These are phyloP conservation scores for Champsocephalus gunnari DNA, from an alignment of 2,797 vertebrate genomes.

Conservation along the genomic window DNA sequence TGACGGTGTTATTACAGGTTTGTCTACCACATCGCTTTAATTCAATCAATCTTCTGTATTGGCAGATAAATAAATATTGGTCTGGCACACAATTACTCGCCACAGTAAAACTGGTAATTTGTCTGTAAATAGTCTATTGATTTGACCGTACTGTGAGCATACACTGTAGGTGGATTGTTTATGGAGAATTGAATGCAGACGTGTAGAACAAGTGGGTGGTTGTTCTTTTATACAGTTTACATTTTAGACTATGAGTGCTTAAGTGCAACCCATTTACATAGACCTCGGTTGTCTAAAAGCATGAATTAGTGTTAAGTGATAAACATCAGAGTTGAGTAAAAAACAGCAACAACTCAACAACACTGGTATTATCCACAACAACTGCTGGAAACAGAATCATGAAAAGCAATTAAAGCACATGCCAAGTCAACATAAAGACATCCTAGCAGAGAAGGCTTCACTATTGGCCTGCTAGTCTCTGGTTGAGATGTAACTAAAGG, in stretches of 20 bases:
- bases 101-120: constrained; percentile 68
- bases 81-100: constrained; percentile 64
- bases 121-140: constrained; percentile 71
- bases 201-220: constrained; percentile 33
- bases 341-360: constrained; percentile 48
- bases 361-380: constrained; percentile 62
- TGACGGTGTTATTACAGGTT: constrained; percentile 50
- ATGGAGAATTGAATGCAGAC: constrained; percentile 27
- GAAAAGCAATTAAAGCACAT: constrained; percentile 76
- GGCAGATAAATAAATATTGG: constrained; percentile 65
- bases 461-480: constrained; percentile 38
- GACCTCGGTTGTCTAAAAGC: constrained; percentile 24
- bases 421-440: constrained; percentile 66
- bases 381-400: constrained; percentile 72
- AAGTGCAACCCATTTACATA: constrained; percentile 27
- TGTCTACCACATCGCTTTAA: constrained; percentile 29
- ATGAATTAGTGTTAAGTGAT: constrained; percentile 34
- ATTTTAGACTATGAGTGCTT: constrained; percentile 34
- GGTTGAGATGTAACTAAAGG: constrained; percentile 43
- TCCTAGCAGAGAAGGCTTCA: constrained; percentile 56
- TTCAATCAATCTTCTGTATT: constrained; percentile 61
- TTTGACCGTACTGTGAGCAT: constrained; percentile 39
- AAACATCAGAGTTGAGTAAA: constrained; percentile 40
- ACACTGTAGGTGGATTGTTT: constrained; percentile 48
- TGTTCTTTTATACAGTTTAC: constrained; percentile 27